A percentile compares a stretch with the other conserved stretches of the same genome.
phyloP scores from a whole-genome alignment of 2,888 invertebrate genomes.

The Papilio protenor region DNA sequence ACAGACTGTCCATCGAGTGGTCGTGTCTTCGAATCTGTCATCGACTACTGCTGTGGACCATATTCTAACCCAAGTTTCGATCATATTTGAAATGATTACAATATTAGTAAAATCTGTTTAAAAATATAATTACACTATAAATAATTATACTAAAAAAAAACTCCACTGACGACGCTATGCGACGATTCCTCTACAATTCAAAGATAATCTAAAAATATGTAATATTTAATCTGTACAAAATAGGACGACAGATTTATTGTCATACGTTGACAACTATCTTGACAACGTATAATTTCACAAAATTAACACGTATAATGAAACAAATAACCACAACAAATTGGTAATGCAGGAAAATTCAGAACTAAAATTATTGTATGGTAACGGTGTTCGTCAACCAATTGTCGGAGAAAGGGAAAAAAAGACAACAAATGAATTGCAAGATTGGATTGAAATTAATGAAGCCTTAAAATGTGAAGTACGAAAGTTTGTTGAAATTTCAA shows the following conservation, averaged over 20 bases:
- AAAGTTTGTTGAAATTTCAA: constrained; percentile 75
- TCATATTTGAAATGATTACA: too few relatives aligned
- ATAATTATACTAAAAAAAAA: too few relatives aligned
- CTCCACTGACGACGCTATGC: too few relatives aligned
- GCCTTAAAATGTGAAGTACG: constrained; percentile 57
- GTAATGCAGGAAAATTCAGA: constrained; percentile 5
- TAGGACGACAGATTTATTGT: not conserved
- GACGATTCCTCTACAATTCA: too few relatives aligned
- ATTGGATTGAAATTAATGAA: constrained; percentile 32
- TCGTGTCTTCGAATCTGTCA: not conserved
- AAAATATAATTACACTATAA: too few relatives aligned
- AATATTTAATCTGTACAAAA: not conserved
- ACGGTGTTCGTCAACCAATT: constrained; percentile 45
- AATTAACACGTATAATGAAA: not conserved
- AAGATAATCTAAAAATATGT: too few relatives aligned
- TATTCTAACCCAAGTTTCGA: too few relatives aligned
- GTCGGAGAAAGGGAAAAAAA: constrained; percentile 17
- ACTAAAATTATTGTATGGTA: constrained; percentile 2
- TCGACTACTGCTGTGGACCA: not conserved
- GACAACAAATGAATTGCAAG: constrained; percentile 17
- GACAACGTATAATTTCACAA: constrained; percentile 2
- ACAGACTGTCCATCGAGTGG: too few relatives aligned
- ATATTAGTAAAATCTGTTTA: too few relatives aligned
- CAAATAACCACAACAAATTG: not conserved
- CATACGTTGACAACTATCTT: not conserved